phyloP scores from a whole-genome alignment of 2,797 vertebrate species.

The Limosa lapponica region DNA sequence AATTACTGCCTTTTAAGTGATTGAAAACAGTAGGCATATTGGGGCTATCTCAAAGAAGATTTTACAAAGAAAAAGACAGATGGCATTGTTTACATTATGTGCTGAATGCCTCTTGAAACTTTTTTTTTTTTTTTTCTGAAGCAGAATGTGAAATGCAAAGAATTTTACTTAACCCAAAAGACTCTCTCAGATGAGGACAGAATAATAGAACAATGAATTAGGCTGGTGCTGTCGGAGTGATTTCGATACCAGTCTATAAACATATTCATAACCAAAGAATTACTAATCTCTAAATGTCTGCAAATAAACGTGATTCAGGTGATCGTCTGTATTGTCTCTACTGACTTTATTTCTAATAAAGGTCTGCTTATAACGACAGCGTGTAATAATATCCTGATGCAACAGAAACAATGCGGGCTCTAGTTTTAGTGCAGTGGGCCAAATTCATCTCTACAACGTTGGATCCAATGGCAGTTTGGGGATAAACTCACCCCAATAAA shows the following conservation, averaged over 20 bases:
- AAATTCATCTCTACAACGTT: conserved; percentile 2
- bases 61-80: conserved; percentile 71
- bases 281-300: not conserved
- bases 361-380: not conserved
- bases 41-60: conserved; percentile 74
- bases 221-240: not conserved
- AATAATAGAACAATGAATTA: not conserved
- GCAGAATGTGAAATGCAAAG: conserved; percentile 53
- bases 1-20: conserved; percentile 84
- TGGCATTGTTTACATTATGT: conserved; percentile 66
- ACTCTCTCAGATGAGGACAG: not conserved
- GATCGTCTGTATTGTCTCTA: not conserved
- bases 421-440: not conserved
- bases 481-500: conserved; percentile 66
- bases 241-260: not conserved
- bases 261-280: not conserved
- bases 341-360: not conserved
- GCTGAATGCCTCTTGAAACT: conserved; percentile 26
- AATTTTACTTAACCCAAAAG: conserved; percentile 6
- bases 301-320: not conserved
- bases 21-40: conserved; percentile 80
- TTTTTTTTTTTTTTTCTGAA: conserved; percentile 30
- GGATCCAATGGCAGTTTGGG: not conserved
- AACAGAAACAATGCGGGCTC: conserved; percentile 26
- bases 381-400: conserved; percentile 18